A percentile compares a stretch with the other conserved stretches of the same genome.
These are phyloP conservation scores for Alcedo quadribrachys DNA, from an alignment of 2,797 vertebrate species.

Conservation along the genomic window DNA sequence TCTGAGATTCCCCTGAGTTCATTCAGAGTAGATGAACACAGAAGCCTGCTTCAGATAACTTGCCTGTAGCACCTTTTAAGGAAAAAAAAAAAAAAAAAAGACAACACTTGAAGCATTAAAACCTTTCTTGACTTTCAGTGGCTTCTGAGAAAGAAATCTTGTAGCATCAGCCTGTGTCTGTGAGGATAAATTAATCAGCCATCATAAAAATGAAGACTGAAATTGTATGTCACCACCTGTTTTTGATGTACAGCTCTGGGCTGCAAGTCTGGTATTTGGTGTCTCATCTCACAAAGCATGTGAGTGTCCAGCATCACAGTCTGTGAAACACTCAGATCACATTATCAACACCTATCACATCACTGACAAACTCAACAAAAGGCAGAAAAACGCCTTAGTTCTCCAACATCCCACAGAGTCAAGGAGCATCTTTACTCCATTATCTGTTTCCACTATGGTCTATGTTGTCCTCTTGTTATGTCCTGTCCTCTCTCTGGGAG, in stretches of 20 bases:
- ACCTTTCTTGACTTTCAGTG: not conserved
- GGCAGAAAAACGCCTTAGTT: not conserved
- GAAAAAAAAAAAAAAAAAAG: not conserved
- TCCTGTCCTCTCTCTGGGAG: not conserved
- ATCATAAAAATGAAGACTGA: not conserved
- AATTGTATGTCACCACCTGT: not conserved
- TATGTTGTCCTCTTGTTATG: not conserved
- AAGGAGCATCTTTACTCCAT: not conserved
- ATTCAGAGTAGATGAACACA: not conserved
- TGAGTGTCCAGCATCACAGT: not conserved
- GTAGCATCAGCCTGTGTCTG: not conserved
- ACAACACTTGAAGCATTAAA: not conserved
- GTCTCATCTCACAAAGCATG: not conserved
- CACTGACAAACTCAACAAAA: not conserved
- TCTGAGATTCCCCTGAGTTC: not conserved
- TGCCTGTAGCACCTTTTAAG: not conserved
- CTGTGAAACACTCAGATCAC: not conserved
- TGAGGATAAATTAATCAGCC: not conserved
- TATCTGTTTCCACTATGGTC: not conserved
- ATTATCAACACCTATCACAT: not conserved
- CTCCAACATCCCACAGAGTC: not conserved
- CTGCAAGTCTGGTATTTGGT: not conserved
- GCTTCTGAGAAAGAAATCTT: not conserved
- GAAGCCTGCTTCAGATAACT: not conserved
- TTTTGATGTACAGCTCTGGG: accelerated